Evolutionary conservation across 2,113 vertebrate genomes (phyloP).

Genomic region (Oreocharis arfaki): DNA sequence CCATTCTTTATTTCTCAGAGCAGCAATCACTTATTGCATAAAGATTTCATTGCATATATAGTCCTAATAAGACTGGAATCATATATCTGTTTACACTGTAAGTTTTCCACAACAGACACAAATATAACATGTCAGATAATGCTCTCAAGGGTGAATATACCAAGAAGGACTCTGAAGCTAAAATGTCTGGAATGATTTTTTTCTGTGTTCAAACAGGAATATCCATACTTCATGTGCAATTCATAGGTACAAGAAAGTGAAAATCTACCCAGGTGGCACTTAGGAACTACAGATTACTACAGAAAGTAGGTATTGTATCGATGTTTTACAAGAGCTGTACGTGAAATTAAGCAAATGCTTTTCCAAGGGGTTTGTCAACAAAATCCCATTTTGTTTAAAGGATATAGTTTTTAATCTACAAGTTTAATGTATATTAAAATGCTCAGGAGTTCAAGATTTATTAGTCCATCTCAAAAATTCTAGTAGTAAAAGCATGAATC

Average conservation of each 20-base stretch:
- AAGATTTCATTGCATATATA: background rate
- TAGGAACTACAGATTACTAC: background rate
- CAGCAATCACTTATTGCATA: background rate
- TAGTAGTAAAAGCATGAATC: background rate
- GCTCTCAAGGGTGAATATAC: background rate
- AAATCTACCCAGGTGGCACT: background rate
- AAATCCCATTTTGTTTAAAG: background rate
- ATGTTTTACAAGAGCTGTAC: background rate
- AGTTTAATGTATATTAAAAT: background rate
- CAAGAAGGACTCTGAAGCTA: background rate
- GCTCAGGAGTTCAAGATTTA: background rate
- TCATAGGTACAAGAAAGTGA: background rate
- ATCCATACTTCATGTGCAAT: background rate
- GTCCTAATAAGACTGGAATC: background rate
- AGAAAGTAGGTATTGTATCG: background rate
- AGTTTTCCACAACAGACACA: background rate
- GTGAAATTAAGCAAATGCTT: background rate
- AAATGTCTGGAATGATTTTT: background rate
- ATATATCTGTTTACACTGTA: background rate
- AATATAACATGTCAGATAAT: background rate
- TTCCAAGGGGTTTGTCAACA: background rate
- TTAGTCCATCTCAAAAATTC: background rate
- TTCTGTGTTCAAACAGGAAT: background rate
- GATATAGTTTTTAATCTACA: background rate
- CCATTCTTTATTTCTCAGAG: background rate